Evolutionary conservation across 2,113 vertebrate species (phyloP), one percentile per base, ranked within the genome.

Genomic region (Edolisoma coerulescens): DNA sequence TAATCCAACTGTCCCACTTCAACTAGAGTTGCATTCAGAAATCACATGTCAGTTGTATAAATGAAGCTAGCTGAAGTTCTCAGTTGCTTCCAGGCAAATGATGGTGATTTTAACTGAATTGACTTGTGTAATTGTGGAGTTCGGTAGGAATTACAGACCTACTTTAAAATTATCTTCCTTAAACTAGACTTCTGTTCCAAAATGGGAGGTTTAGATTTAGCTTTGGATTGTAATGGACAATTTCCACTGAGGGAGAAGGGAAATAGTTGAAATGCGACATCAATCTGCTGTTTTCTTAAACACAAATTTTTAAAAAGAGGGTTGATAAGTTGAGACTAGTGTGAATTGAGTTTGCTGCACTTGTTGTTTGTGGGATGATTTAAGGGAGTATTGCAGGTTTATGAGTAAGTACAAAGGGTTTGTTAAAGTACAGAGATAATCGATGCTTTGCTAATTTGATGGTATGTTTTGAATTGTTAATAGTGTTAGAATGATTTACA

Each of bases 31-130:
- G 15, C 47, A 41, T 77, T 95, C 81, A 94, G 89, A 96, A 97
- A 96, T 97, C 90, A 71, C 19, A 6, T 71, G 68, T 79, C 84
- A 94, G 50, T 79, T 95, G 90, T 47, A 81, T 56, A 90, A 97
- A 83, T 88, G 74, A 95, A 84, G 56, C 73, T 88, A 71, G 33
- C 86, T 78, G 47, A 95, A 94, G 91, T 95, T 95, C 79, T 96
- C 68, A 86, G 39, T 74, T 91, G 74, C 68, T 91, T 96, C 54
- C 69, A 93, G 86, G 94, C 94, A 96, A 87, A 89, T 91, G 75
- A 42, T 70, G 91, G 83, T 93, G 50, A 65, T 92, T 96, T 96
- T 96, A 95, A 89, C 93, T 88, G 76, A 93, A 82, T 93, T 94
- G 44, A 94, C 76, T 76, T 56, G 47, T 84, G 93, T 63, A 91